These are phyloP conservation scores for Callithrix jacchus DNA, from an alignment of 2,113 vertebrate genomes.

Conservation along the genomic window DNA sequence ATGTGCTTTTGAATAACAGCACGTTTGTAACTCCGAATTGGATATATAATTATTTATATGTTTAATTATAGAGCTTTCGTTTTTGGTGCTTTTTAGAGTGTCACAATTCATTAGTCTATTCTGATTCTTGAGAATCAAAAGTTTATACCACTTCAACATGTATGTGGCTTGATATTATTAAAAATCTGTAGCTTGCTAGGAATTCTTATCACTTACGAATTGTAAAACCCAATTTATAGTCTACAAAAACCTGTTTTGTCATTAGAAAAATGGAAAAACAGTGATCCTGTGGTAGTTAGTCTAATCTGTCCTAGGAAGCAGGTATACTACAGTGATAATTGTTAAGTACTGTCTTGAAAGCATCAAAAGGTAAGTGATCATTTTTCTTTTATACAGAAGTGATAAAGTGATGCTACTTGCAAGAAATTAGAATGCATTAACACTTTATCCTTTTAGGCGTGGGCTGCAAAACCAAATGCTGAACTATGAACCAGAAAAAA, in stretches of 20 bases:
- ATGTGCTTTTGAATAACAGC: neutral
- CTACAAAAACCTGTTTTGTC: constrained; percentile 79
- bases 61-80: constrained; percentile 49
- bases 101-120: constrained; percentile 82
- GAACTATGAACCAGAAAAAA: constrained; percentile 26
- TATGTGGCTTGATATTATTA: constrained; percentile 70
- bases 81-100: constrained; percentile 64
- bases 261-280: constrained; percentile 87
- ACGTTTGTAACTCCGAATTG: neutral
- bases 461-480: constrained; percentile 67
- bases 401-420: constrained; percentile 83
- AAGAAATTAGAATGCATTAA: constrained; percentile 72
- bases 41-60: constrained; percentile 30
- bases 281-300: constrained; percentile 81
- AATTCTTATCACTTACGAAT: constrained; percentile 79
- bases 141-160: constrained; percentile 70
- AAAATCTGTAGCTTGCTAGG: constrained; percentile 76
- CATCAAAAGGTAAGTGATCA: constrained; percentile 82
- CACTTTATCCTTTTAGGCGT: constrained; percentile 73
- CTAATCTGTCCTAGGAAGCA: constrained; percentile 86
- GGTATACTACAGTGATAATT: constrained; percentile 85
- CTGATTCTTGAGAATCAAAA: constrained; percentile 81
- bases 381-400: constrained; percentile 81
- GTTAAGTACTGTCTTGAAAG: constrained; percentile 87
- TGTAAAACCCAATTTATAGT: constrained; percentile 82